Conservation (phyloP, 2,888 invertebrate species). For the Pocota personata region DNA sequence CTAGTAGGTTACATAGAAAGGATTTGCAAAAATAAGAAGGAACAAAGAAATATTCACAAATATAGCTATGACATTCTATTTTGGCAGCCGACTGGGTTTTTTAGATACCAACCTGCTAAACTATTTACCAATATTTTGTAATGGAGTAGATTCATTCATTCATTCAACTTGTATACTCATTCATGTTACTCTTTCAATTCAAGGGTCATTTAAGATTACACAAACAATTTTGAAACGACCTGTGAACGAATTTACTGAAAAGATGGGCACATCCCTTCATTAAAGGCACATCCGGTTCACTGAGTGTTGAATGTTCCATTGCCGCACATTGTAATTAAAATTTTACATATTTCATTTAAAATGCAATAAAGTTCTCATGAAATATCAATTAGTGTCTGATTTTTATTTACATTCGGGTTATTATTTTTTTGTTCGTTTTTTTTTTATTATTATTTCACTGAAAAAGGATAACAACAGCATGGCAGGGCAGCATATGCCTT, state of each 20-base stretch:
- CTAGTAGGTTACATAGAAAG: too few species aligned
- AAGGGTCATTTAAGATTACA: neutral
- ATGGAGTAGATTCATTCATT: too few species aligned
- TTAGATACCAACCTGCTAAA: too few species aligned
- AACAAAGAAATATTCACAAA: too few species aligned
- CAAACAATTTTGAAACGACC: neutral
- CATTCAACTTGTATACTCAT: too few species aligned
- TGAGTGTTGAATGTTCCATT: neutral
- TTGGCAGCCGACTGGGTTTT: too few species aligned
- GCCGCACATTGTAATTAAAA: conserved; percentile 18
- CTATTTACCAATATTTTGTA: too few species aligned
- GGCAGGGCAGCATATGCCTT: neutral
- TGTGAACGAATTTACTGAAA: neutral
- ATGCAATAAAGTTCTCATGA: conserved; percentile 32
- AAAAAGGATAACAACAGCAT: neutral
- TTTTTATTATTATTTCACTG: neutral
- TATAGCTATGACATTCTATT: too few species aligned
- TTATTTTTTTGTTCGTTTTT: neutral
- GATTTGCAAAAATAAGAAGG: too few species aligned
- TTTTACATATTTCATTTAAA: conserved; percentile 30
- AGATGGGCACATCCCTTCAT: neutral
- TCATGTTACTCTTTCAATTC: neutral
- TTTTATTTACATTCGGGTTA: neutral
- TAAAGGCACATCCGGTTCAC: neutral
- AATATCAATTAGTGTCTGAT: conserved; percentile 42